phyloP scores from a whole-genome alignment of 1,140 invertebrate species.

The Nephila pilipes region DNA sequence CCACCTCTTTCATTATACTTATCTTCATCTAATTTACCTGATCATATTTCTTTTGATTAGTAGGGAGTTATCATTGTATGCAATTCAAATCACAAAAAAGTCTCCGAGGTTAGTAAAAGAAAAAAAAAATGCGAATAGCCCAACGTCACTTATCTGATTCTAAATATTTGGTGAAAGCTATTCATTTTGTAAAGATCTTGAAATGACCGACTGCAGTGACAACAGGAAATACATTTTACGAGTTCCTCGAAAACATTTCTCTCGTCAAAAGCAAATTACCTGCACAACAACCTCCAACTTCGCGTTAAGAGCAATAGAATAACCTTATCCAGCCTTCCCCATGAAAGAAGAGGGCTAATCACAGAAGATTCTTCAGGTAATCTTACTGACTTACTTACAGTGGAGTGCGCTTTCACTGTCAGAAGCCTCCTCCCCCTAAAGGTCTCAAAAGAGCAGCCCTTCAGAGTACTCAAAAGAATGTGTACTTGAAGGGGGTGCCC shows the following conservation, averaged over 20 bases:
- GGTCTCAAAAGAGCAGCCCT: constrained; percentile 34
- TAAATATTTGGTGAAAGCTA: too few species aligned
- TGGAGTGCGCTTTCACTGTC: constrained; percentile 10
- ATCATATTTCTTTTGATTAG: too few species aligned
- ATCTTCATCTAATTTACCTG: too few species aligned
- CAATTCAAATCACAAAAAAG: too few species aligned
- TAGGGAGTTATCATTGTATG: too few species aligned
- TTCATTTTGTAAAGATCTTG: too few species aligned
- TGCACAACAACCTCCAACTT: not conserved
- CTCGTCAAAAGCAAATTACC: not conserved
- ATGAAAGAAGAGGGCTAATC: constrained; percentile 39
- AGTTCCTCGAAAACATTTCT: not conserved
- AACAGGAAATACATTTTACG: not conserved
- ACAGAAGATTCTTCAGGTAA: constrained; percentile 24
- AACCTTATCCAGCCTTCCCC: not conserved
- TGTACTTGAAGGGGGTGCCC: not conserved
- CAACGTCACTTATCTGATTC: too few species aligned
- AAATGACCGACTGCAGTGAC: not conserved
- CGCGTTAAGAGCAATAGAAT: not conserved
- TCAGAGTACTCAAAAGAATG: not conserved
- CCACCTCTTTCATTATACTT: too few species aligned
- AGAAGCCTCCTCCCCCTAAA: not conserved
- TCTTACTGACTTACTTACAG: constrained; percentile 51
- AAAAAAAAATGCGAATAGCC: too few species aligned
- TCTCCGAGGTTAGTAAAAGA: too few species aligned